phyloP scores from a whole-genome alignment of 2,888 invertebrate genomes.

The Calameuta pallipes region DNA sequence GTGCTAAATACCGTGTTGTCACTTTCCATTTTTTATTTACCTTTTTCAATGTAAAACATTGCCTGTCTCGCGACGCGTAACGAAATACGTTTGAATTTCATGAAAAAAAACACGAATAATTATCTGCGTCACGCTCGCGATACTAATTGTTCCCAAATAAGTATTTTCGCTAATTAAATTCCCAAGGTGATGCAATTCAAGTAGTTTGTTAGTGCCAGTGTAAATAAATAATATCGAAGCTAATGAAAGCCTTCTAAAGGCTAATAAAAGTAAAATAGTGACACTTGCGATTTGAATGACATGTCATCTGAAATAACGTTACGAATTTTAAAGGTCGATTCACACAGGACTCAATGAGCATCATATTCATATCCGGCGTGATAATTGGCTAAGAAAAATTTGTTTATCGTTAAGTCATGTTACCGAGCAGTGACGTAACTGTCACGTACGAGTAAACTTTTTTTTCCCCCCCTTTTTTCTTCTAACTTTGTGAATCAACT shows the following conservation, averaged over 20 bases:
- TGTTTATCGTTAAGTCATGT: background rate
- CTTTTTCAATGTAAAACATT: background rate
- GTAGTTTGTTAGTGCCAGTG: background rate
- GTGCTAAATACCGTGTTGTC: background rate
- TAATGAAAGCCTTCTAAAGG: background rate
- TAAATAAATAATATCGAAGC: background rate
- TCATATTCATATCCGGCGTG: background rate
- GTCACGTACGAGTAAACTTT: background rate
- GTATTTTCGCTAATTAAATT: background rate
- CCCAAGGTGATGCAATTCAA: background rate
- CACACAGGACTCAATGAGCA: background rate
- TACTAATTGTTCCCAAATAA: background rate
- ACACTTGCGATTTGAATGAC: background rate
- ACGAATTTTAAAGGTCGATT: background rate
- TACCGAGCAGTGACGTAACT: background rate
- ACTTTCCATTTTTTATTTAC: background rate
- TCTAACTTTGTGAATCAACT: background rate
- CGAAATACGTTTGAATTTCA: background rate
- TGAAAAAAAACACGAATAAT: background rate
- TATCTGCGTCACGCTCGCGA: background rate
- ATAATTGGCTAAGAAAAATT: background rate
- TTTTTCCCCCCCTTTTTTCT: background rate
- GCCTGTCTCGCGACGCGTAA: background rate
- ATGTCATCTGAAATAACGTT: background rate
- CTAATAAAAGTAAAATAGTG: background rate